phyloP scores from a whole-genome alignment of 1,140 invertebrate species.

The Ostrea denselamellosa region DNA sequence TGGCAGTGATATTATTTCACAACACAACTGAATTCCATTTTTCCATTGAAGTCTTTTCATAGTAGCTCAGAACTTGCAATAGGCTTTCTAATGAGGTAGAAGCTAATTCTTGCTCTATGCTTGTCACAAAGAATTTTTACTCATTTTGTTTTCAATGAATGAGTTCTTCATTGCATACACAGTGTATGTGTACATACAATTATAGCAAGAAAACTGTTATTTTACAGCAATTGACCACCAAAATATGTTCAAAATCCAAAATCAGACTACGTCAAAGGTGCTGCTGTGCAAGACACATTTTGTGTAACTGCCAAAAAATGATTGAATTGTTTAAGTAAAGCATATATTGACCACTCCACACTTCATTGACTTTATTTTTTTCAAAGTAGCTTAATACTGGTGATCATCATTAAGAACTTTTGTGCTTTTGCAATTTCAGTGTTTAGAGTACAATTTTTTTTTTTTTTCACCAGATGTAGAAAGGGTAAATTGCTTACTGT shows the following conservation, averaged over 20 bases:
- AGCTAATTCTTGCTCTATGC: not conserved
- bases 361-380: not conserved
- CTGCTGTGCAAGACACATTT: not conserved
- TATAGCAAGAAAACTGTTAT: not conserved
- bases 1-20: conserved; percentile 1
- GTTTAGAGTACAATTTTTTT: not conserved
- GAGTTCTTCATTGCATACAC: not conserved
- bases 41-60: not conserved
- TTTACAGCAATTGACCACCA: conserved; percentile 31
- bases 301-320: not conserved
- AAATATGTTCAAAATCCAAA: not conserved
- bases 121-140: not conserved
- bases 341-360: not conserved
- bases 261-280: not conserved
- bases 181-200: not conserved
- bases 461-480: not conserved
- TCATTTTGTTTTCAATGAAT: not conserved
- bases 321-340: not conserved
- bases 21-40: not conserved
- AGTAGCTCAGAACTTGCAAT: not conserved
- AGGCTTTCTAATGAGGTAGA: not conserved
- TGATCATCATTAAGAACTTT: not conserved
- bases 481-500: not conserved
- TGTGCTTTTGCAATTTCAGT: not conserved
- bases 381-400: no score